Evolutionary conservation across 2,113 vertebrate species (phyloP), one percentile per base, ranked within the genome.

Genomic region (Bubo bubo): DNA sequence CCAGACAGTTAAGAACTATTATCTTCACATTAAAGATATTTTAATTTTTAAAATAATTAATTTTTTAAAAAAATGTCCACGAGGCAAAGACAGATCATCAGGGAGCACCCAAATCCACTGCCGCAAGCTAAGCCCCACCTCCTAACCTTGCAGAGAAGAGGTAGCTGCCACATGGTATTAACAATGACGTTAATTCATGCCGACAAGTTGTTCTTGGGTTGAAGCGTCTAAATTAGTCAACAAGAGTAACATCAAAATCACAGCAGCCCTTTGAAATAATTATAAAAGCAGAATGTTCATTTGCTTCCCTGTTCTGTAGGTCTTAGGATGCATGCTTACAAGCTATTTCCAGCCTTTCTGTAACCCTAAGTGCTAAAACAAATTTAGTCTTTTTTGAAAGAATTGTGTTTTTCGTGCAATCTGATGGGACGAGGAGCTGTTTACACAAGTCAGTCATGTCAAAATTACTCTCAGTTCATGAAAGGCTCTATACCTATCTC

Each of bases 81-180:
- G 27, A 49, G 6, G 24, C 47, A 67, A 66, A 66, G 47, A 9
- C 52, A n/a, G 27, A 27, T 50, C 55, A n/a, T 8, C 16, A 16
- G 5, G 6, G 49, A 41, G 18, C 12, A 37, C 27, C 53, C 23
- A 45, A 75, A 45, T 14, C 14, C 53, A 30, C 28, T 62, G 72
- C 72, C 60, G 34, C 26, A 56, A 91, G 76, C 52, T 52, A 35
- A 83, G 17, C 12, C 12, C 10, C 27, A 19, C 6, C 20, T 50
- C 47, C n/a, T 7, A 32, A 32, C 49, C n/a, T 37, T 18, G 13
- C 63, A 47, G 43, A 52, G 59, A 56, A 24, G 32, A 9, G 6
- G 4, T 16, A 35, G 7, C 19, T 53, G 47, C 17, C 62, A 37
- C 0, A 0, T 16, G 8, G 14, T 8, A 1, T 41, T 28, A 62